Percentiles rank a stretch among this genome's conserved stretches.
Evolutionary conservation across 2,113 vertebrate genomes (phyloP).

Genomic region (Rhinoderma darwinii): DNA sequence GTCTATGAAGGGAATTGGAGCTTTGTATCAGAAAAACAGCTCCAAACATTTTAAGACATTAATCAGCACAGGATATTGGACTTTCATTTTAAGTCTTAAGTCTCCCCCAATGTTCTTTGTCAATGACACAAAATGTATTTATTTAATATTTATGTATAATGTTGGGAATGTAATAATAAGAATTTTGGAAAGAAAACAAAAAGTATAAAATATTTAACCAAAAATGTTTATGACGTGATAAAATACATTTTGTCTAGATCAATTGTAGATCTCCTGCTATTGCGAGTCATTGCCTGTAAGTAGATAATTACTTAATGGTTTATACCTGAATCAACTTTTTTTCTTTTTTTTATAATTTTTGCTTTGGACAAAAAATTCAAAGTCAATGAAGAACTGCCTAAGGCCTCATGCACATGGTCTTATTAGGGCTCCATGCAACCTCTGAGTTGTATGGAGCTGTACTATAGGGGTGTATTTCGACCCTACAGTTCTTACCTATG

Average conservation of each 20-base stretch:
- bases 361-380: too few species aligned
- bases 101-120: not conserved
- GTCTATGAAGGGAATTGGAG: not conserved
- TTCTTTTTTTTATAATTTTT: not conserved
- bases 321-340: not conserved
- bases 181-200: not conserved
- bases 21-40: not conserved
- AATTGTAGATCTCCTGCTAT: not conserved
- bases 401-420: too few species aligned
- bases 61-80: not conserved
- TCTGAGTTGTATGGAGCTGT: too few species aligned
- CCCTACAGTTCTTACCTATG: too few species aligned
- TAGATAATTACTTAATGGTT: not conserved
- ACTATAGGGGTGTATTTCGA: too few species aligned
- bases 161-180: not conserved
- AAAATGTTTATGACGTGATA: not conserved
- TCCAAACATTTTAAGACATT: not conserved
- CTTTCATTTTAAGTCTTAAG: not conserved
- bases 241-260: not conserved
- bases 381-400: too few species aligned
- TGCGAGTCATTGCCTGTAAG: not conserved
- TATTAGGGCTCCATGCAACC: too few species aligned
- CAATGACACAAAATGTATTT: constrained; percentile 23
- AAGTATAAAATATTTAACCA: not conserved
- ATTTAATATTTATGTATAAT: constrained; percentile 52